Conservation (phyloP, 2,113 vertebrate genomes). For the Canis aureus region DNA sequence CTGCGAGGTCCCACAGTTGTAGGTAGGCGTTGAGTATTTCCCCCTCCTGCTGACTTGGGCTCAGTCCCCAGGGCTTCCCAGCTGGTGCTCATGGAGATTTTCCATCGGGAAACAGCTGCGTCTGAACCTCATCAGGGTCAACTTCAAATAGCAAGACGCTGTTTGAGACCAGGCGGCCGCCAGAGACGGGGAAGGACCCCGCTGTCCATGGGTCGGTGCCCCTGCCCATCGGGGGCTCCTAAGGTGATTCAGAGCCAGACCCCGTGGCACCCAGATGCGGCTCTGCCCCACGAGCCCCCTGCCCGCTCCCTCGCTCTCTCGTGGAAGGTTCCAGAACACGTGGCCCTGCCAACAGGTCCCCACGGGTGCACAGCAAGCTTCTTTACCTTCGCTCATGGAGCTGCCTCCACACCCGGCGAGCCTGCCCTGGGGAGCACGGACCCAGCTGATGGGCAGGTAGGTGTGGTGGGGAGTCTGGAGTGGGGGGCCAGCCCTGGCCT, state of each 20-base stretch:
- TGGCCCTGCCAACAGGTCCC: not conserved
- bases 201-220: fast-evolving
- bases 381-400: no score
- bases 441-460: not conserved
- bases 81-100: not conserved
- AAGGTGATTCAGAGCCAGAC: not conserved
- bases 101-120: not conserved
- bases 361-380: not conserved
- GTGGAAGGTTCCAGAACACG: not conserved
- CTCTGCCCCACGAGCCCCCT: not conserved
- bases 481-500: not conserved
- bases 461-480: not conserved
- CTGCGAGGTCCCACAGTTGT: no score
- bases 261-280: fast-evolving
- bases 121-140: not conserved
- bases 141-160: not conserved
- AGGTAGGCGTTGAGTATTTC: no score
- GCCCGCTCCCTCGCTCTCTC: not conserved
- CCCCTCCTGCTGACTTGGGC: no score
- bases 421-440: not conserved
- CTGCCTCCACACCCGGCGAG: not conserved
- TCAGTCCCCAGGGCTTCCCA: no score
- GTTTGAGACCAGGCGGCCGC: not conserved
- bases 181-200: no score
- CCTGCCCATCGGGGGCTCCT: not conserved